Base-by-base conservation (phyloP, 2,797 vertebrate species). In the Chaunax sp. region DNA sequence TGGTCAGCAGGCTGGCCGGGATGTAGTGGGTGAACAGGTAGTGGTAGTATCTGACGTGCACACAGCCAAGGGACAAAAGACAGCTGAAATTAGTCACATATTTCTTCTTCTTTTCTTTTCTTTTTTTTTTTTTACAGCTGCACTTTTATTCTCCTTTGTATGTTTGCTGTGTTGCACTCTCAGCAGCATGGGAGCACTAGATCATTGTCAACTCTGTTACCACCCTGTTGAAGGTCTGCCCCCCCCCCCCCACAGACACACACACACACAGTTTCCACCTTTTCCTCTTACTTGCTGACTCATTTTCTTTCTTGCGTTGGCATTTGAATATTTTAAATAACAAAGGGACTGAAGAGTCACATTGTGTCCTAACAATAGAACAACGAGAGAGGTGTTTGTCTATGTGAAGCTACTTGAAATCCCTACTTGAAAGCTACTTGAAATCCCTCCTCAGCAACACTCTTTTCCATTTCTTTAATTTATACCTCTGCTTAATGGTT, bases 41-140 rank as follows among this genome's bases (percentile, higher is more conserved):
- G 89, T 98, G 96, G 65, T 97, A 98, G 72, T 96, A 98, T 77
- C 96, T 97, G 89, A 19, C n/a, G 16, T 2, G 40, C 26, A 64
- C 35, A 43, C 13, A 23, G 54, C 18, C 20, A 16, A 44, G 19
- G 33, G 10, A 60, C 43, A 69, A 15, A 4, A 16, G 52, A 9
- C 23, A 40, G 26, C 2, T 3, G 23, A 16, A 47, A 6, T 3
- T 28, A 50, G 47, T 50, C 22, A 50, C 8, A 6, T 6, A 6
- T 26, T 26, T 1, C 15, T 26, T 14, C 2, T 4, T 22, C 9
- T 45, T 22, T 12, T 44, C 35, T 15, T 23, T 19, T 40, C 4
- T 41, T 22, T 49, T 20, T n/a, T n/a, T n/a, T n/a, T 45, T 62
- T 44, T n/a, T 62, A 51, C 56, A 59, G 38, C 16, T 41, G n/a